phyloP scores from a whole-genome alignment of 2,797 vertebrate species.

The Ceyx erithaca region DNA sequence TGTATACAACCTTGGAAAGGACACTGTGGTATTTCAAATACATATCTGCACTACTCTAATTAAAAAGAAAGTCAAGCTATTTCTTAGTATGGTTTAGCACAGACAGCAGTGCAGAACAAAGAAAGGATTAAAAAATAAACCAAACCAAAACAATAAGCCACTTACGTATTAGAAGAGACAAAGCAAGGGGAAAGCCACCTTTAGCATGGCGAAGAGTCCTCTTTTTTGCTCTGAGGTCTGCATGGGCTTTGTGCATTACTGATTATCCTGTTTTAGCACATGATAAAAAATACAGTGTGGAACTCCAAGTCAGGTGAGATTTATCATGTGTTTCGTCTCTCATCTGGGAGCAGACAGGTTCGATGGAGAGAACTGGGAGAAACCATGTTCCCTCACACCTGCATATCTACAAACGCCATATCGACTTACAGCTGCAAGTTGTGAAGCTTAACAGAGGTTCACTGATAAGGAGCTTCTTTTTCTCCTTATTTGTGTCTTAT shows the following conservation, averaged over 20 bases:
- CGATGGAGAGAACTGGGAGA: not conserved
- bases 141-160: not conserved
- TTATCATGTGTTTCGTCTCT: not conserved
- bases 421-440: not conserved
- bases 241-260: not conserved
- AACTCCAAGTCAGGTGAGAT: not conserved
- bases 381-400: not conserved
- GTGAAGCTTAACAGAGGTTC: not conserved
- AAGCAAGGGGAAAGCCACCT: accelerated
- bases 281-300: accelerated
- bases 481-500: not conserved
- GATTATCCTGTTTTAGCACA: not conserved
- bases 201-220: not conserved
- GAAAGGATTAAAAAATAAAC: not conserved
- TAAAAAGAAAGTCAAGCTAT: constrained; percentile 34
- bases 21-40: constrained; percentile 1
- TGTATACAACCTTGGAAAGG: not conserved
- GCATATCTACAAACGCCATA: accelerated
- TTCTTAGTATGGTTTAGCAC: not conserved
- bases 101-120: not conserved
- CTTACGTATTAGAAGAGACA: not conserved
- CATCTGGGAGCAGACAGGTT: not conserved
- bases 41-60: not conserved
- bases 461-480: not conserved
- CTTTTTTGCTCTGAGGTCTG: not conserved